phyloP scores from a whole-genome alignment of 1,140 invertebrate species.

The Paralvinella palmiformis region DNA sequence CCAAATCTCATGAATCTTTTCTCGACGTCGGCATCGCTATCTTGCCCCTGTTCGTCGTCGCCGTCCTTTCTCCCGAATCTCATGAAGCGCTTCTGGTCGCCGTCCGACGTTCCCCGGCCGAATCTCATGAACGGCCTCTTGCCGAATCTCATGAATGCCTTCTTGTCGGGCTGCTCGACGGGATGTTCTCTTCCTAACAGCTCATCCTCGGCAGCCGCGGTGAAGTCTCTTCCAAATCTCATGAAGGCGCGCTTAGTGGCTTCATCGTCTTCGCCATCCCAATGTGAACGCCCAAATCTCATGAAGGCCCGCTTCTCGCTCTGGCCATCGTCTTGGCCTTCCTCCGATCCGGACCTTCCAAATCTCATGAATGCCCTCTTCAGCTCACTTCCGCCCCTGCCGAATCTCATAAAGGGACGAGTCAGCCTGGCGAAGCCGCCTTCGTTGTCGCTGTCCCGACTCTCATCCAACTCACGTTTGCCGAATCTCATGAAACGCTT shows the following conservation, averaged over 20 bases:
- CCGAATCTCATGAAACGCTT: slow-evolving; percentile 35
- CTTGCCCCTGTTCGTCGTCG: slow-evolving; percentile 8
- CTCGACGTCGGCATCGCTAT: background rate
- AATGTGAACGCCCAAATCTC: slow-evolving; percentile 27
- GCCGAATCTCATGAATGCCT: slow-evolving; percentile 17
- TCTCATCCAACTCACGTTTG: background rate
- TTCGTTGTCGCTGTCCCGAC: slow-evolving; percentile 11
- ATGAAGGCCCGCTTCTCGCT: slow-evolving; percentile 35
- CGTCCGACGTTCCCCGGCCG: slow-evolving; percentile 24
- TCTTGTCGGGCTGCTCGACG: slow-evolving; percentile 16
- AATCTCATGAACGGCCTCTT: slow-evolving; percentile 32
- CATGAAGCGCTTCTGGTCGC: slow-evolving; percentile 38
- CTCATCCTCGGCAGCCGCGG: no score
- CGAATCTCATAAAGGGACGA: slow-evolving; percentile 37
- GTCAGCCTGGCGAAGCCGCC: slow-evolving; percentile 14
- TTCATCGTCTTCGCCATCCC: slow-evolving; percentile 1
- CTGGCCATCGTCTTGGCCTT: slow-evolving; percentile 13
- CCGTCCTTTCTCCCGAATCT: slow-evolving; percentile 27
- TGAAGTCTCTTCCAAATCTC: slow-evolving; percentile 34
- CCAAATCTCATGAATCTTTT: slow-evolving; percentile 3
- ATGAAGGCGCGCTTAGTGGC: slow-evolving; percentile 37
- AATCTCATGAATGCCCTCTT: slow-evolving; percentile 20
- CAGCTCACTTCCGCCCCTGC: slow-evolving; percentile 5
- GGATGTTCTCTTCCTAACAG: slow-evolving; percentile 21
- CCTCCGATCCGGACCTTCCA: slow-evolving; percentile 2